Conservation (phyloP, 1,140 invertebrate genomes). For the Scaptomyza graminum region DNA sequence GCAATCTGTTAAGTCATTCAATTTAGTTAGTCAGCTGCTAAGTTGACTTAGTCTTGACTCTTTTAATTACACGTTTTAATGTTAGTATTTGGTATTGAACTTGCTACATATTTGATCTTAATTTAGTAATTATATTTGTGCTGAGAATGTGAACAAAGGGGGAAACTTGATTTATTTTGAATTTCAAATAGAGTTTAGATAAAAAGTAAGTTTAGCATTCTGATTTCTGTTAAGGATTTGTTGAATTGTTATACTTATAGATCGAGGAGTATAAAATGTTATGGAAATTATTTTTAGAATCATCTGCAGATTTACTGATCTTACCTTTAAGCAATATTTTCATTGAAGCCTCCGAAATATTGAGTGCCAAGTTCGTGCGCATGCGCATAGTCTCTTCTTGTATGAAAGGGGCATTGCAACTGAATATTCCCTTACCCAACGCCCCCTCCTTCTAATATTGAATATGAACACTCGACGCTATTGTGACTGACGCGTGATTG, state of each 20-base stretch:
- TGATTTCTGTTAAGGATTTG: too few species aligned
- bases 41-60: constrained; percentile 27
- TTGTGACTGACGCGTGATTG: constrained; percentile 41
- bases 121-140: constrained; percentile 15
- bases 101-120: not conserved
- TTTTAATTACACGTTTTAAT: constrained; percentile 27
- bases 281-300: too few species aligned
- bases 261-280: too few species aligned
- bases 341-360: too few species aligned
- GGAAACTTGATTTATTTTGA: too few species aligned
- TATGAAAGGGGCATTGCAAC: constrained; percentile 25
- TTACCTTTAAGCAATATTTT: too few species aligned
- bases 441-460: not conserved
- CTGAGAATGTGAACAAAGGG: not conserved
- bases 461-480: constrained; percentile 31
- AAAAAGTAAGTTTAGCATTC: too few species aligned
- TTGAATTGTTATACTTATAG: too few species aligned
- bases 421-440: not conserved
- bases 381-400: too few species aligned
- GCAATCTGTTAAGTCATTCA: constrained; percentile 35
- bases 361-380: too few species aligned
- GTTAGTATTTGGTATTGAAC: constrained; percentile 14
- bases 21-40: constrained; percentile 33
- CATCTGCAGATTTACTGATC: too few species aligned
- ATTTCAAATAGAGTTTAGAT: too few species aligned